phyloP scores from a whole-genome alignment of 2,797 vertebrate genomes.

The Gadopsis bispinosus region DNA sequence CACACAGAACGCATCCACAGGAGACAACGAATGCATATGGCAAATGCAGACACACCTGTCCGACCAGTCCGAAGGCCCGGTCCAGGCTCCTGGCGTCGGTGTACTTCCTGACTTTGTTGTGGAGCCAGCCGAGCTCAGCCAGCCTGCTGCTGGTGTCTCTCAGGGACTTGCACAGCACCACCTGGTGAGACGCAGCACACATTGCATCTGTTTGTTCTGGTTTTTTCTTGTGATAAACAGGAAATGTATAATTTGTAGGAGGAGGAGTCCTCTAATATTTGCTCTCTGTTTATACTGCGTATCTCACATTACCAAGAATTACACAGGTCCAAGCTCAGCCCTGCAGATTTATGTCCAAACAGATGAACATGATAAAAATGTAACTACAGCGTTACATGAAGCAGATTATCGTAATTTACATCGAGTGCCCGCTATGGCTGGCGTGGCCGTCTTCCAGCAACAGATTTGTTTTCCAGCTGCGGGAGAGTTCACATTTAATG shows the following conservation, averaged over 20 bases:
- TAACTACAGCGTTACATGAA: background rate
- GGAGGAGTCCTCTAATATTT: background rate
- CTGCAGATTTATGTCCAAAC: background rate
- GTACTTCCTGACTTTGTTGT: conserved; percentile 98
- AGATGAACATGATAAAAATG: background rate
- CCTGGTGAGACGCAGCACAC: conserved; percentile 80
- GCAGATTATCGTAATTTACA: background rate
- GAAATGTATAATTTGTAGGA: background rate
- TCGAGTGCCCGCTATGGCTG: background rate
- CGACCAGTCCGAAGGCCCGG: conserved; percentile 95
- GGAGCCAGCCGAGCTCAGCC: conserved; percentile 96
- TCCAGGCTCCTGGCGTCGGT: conserved; percentile 95
- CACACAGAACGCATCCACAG: background rate
- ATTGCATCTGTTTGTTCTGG: conserved; percentile 2
- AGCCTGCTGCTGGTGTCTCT: conserved; percentile 92
- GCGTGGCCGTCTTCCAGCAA: background rate
- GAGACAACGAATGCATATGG: background rate
- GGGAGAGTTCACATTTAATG: conserved; percentile 31
- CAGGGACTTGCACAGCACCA: conserved; percentile 91
- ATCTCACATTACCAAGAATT: no score
- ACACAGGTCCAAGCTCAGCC: no score
- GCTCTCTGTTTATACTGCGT: background rate
- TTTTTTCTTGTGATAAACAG: background rate
- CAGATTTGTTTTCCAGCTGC: conserved; percentile 15
- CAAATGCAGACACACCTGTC: conserved; percentile 87